phyloP scores from a whole-genome alignment of 1,140 invertebrate species.

The Aphidius ervi region DNA sequence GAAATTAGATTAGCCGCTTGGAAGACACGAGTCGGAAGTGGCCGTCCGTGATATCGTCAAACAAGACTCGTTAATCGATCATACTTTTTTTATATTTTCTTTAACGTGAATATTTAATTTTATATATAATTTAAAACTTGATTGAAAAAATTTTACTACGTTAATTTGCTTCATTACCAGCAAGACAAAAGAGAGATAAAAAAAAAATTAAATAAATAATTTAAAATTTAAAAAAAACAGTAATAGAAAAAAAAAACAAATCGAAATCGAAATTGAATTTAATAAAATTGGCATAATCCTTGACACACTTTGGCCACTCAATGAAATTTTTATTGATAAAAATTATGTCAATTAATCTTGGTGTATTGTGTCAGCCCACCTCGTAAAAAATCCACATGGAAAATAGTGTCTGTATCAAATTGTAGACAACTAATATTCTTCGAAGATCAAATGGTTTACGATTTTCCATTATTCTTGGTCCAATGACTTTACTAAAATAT shows the following conservation, averaged over 20 bases:
- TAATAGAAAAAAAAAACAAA: background rate
- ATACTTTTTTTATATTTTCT: background rate
- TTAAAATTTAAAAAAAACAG: background rate
- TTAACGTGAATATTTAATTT: too few relatives aligned
- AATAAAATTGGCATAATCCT: background rate
- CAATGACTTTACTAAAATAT: conserved; percentile 77
- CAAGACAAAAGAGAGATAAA: background rate
- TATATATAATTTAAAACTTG: too few relatives aligned
- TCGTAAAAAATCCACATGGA: conserved; percentile 91
- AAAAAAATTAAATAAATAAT: background rate
- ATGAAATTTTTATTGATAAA: background rate
- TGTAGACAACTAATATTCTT: conserved; percentile 79
- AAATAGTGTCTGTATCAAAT: conserved; percentile 83
- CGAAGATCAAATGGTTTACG: conserved; percentile 84
- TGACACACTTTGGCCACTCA: background rate
- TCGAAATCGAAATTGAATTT: background rate
- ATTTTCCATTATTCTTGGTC: conserved; percentile 85
- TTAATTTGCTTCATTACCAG: too few relatives aligned
- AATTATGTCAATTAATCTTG: background rate
- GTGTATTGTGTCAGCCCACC: conserved; percentile 50
- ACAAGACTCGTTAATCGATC: conserved; percentile 13
- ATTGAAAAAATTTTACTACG: too few relatives aligned
- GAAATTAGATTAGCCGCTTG: conserved; percentile 34
- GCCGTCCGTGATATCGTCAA: background rate
- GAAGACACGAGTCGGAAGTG: conserved; percentile 17